Evolutionary conservation across 2,113 vertebrate genomes (phyloP), one percentile per base, ranked within the genome.

Genomic region (Crotalus viridis): DNA sequence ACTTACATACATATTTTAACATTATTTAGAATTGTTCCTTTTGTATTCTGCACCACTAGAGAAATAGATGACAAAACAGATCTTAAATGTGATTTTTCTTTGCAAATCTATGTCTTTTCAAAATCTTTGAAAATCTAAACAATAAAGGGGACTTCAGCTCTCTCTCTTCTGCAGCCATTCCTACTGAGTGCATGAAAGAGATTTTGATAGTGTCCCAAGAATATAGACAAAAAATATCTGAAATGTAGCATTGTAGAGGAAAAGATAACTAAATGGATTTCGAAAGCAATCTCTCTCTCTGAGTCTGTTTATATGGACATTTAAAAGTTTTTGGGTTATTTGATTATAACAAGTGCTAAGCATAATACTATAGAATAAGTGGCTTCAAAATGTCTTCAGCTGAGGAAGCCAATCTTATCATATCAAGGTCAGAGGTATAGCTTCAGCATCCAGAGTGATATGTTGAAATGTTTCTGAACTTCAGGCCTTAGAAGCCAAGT

Each of bases 311-410:
- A 39, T 43, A 81, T 81, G 74, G 33, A 43, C 39, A 3, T 81
- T 81, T 81, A 81, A 81, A 81, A 3, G 7, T 81, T 21, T 21
- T 43, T 39, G 74, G 17, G 7, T 81, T 81, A 43, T 81, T 81
- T 39, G 39, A 2, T 39, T 39, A 54, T 86, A 57, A 59, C 21
- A 96, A 94, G 74, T 92, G 91, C 93, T 90, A 0, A 97, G 93
- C 21, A 93, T 55, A 94, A 93, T 95, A 88, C 26, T 13, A 93
- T 90, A 57, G 94, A 94, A 96, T 87, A 1, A 88, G 4, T 94
- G 56, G 61, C 43, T 94, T 94, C 12, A 64, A 33, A 28, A 57
- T 51, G 10, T 6, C 24, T 48, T 10, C 57, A 61, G 26, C 22
- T 64, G 48, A 86, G n/a, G 1, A 87, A 22, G 5, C 85, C 26